A percentile compares a stretch with the other conserved stretches of the same genome.
Evolutionary conservation across 2,888 invertebrate genomes (phyloP).

Genomic region (Tethea ocularis): DNA sequence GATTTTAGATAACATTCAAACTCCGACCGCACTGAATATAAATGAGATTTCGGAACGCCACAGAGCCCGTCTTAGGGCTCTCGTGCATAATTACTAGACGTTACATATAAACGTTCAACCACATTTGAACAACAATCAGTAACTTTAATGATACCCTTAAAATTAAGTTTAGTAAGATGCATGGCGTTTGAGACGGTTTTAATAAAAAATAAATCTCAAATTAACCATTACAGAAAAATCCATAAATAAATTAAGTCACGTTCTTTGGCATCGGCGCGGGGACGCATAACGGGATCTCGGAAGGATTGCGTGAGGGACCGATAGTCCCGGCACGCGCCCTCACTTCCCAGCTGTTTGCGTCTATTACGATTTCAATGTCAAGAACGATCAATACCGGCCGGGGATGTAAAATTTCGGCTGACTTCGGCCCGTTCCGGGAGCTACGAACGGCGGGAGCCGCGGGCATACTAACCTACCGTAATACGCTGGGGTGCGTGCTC

Average conservation of each 20-base stretch:
- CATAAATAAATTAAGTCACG: not conserved
- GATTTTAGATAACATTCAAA: conserved; percentile 84
- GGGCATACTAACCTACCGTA: conserved; percentile 83
- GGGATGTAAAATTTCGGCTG: conserved; percentile 81
- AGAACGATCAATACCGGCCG: conserved; percentile 81
- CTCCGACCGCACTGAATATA: conserved; percentile 81
- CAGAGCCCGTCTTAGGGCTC: conserved; percentile 70
- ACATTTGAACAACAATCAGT: conserved; percentile 61
- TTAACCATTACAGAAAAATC: not conserved
- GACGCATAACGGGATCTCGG: conserved; percentile 26
- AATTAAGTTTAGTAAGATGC: conserved; percentile 35
- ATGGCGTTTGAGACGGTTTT: no score
- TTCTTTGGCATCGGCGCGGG: not conserved
- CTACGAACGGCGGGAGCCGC: conserved; percentile 59
- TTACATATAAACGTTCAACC: conserved; percentile 65
- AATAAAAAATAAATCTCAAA: not conserved
- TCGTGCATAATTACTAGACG: conserved; percentile 76
- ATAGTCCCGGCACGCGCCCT: conserved; percentile 62
- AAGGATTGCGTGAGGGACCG: conserved; percentile 57
- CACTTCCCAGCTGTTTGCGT: conserved; percentile 78
- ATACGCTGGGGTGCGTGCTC: conserved; percentile 75
- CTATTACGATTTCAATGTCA: conserved; percentile 83
- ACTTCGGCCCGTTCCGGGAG: conserved; percentile 77
- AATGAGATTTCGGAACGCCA: conserved; percentile 79
- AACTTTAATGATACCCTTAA: conserved; percentile 60